Evolutionary conservation across 2,113 vertebrate species (phyloP).

Genomic region (Nerophis ophidion): DNA sequence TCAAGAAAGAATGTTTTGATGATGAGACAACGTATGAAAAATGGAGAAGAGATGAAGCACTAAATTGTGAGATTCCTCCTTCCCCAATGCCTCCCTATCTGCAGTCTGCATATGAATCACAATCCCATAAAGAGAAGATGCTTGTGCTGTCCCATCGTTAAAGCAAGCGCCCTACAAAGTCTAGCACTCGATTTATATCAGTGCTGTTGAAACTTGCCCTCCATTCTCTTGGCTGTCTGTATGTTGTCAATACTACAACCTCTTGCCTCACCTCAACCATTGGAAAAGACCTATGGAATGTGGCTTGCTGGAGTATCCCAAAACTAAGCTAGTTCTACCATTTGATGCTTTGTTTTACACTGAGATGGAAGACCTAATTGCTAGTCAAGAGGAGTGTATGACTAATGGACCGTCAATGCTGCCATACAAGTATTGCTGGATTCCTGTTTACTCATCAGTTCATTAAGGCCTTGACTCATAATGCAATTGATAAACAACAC

Average conservation of each 20-base stretch:
- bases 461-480: background rate
- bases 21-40: slow-evolving; percentile 61
- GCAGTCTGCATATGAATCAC: slow-evolving; percentile 25
- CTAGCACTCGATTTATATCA: slow-evolving; percentile 16
- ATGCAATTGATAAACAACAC: no score
- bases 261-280: slow-evolving; percentile 1
- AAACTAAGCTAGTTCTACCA: background rate
- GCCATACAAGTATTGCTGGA: background rate
- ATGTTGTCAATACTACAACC: slow-evolving; percentile 14
- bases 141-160: slow-evolving; percentile 11
- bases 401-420: background rate
- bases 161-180: slow-evolving; percentile 29
- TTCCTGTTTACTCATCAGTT: background rate
- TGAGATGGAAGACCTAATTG: background rate
- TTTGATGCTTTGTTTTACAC: background rate
- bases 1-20: slow-evolving; percentile 68
- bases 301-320: background rate
- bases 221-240: slow-evolving; percentile 5
- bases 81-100: slow-evolving; percentile 25
- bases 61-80: slow-evolving; percentile 36
- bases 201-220: slow-evolving; percentile 22
- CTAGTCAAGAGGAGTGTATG: slow-evolving; percentile 1
- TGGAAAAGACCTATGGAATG: background rate
- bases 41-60: slow-evolving; percentile 55
- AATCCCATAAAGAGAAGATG: slow-evolving; percentile 39